A percentile compares a stretch with the other conserved stretches of the same genome.
These are phyloP conservation scores for Pantala flavescens DNA, from an alignment of 1,140 invertebrate genomes.

Conservation along the genomic window DNA sequence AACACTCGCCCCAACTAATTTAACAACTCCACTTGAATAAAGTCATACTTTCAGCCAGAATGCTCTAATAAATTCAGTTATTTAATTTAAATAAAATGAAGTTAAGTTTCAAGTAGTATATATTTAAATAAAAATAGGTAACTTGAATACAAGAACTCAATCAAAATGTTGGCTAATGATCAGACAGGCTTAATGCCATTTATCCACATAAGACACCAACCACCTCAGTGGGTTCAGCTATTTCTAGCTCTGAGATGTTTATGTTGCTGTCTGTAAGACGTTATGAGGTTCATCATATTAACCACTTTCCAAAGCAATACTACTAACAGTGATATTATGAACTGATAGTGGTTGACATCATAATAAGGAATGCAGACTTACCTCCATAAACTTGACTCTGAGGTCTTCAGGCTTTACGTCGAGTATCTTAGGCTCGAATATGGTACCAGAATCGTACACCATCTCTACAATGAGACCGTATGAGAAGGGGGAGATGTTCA, in stretches of 20 bases:
- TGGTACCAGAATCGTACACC: slow-evolving; percentile 97
- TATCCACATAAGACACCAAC: neutral
- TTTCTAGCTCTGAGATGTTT: slow-evolving; percentile 29
- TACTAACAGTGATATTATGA: too few species aligned
- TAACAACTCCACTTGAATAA: too few species aligned
- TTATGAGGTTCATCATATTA: slow-evolving; percentile 1
- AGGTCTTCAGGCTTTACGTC: slow-evolving; percentile 98
- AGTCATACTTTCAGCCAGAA: too few species aligned
- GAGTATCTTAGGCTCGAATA: slow-evolving; percentile 91
- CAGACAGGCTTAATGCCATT: neutral
- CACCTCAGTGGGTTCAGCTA: slow-evolving; percentile 32
- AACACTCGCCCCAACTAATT: too few species aligned
- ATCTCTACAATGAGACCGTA: slow-evolving; percentile 92
- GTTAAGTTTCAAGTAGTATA: too few species aligned
- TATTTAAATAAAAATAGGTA: too few species aligned
- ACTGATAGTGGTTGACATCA: too few species aligned
- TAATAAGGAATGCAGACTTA: slow-evolving; percentile 22
- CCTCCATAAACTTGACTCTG: slow-evolving; percentile 73
- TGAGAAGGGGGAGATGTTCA: slow-evolving; percentile 99
- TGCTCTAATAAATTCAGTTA: too few species aligned
- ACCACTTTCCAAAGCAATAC: neutral
- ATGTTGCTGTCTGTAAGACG: neutral
- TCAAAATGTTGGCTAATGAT: too few species aligned
- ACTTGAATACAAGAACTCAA: too few species aligned
- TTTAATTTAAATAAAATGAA: too few species aligned